phyloP scores from a whole-genome alignment of 2,113 vertebrate species.

The Columba livia region DNA sequence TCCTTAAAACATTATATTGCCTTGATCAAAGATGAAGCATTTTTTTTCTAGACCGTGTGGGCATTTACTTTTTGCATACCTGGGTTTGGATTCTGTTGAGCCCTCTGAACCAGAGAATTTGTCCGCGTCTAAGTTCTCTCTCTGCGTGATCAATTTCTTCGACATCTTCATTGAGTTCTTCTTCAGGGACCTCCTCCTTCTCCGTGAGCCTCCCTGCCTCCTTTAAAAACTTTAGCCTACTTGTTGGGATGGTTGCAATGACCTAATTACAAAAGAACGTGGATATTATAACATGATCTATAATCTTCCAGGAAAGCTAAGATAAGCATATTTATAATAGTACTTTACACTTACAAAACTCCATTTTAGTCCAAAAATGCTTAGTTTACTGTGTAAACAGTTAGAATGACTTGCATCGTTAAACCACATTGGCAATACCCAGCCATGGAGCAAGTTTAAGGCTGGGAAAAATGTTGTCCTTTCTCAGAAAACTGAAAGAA shows the following conservation, averaged over 20 bases:
- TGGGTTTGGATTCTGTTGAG: slow-evolving; percentile 98
- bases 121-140: slow-evolving; percentile 93
- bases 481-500: background rate
- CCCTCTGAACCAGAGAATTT: slow-evolving; percentile 98
- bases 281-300: background rate
- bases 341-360: background rate
- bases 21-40: background rate
- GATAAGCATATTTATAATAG: background rate
- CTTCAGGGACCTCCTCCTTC: slow-evolving; percentile 92
- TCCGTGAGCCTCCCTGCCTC: slow-evolving; percentile 90
- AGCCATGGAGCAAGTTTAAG: background rate
- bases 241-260: slow-evolving; percentile 92
- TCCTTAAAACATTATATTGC: background rate
- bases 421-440: background rate
- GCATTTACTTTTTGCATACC: slow-evolving; percentile 73
- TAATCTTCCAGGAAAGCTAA: background rate
- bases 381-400: background rate
- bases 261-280: slow-evolving; percentile 73
- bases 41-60: background rate
- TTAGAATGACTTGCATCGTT: background rate
- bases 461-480: background rate
- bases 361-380: background rate
- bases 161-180: slow-evolving; percentile 93
- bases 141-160: slow-evolving; percentile 98
- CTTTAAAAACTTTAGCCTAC: slow-evolving; percentile 92